Percentiles rank a stretch among this genome's conserved stretches.
These are phyloP conservation scores for Perithous albicinctus DNA, from an alignment of 2,888 invertebrate genomes.

Conservation along the genomic window DNA sequence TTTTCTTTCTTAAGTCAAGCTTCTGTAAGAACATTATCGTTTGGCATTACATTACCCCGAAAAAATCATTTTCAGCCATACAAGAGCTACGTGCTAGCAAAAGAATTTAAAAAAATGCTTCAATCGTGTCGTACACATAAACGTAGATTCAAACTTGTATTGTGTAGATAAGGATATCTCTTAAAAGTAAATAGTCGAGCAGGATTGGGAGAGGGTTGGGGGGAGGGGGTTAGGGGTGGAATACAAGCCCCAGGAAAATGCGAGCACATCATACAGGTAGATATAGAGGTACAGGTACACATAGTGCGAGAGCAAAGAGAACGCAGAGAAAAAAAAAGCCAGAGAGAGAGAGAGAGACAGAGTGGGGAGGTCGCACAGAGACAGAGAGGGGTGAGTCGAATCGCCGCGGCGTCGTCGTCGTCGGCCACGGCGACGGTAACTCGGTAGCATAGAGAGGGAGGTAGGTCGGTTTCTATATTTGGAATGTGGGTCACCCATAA, in stretches of 20 bases:
- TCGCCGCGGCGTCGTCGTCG: constrained; percentile 68
- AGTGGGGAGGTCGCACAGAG: constrained; percentile 59
- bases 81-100: no score
- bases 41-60: neutral
- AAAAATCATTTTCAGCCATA: neutral
- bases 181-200: constrained; percentile 10
- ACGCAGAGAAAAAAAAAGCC: constrained; percentile 5
- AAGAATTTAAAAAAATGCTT: neutral
- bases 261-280: constrained; percentile 5
- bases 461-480: constrained; percentile 81
- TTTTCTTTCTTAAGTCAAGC: no score
- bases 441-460: constrained; percentile 49
- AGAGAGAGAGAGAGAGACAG: constrained; percentile 21
- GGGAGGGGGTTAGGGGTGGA: neutral
- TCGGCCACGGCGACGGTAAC: constrained; percentile 52
- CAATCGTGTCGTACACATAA: neutral
- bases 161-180: constrained; percentile 5
- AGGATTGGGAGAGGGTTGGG: neutral
- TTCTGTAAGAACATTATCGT: no score
- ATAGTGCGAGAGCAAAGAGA: constrained; percentile 26
- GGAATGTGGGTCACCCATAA: constrained; percentile 84
- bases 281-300: constrained; percentile 7
- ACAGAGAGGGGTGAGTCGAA: constrained; percentile 65
- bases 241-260: neutral
- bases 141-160: neutral